Evolutionary conservation across 2,113 vertebrate genomes (phyloP), one percentile per base, ranked within the genome.

Genomic region (Syngnathus typhle): DNA sequence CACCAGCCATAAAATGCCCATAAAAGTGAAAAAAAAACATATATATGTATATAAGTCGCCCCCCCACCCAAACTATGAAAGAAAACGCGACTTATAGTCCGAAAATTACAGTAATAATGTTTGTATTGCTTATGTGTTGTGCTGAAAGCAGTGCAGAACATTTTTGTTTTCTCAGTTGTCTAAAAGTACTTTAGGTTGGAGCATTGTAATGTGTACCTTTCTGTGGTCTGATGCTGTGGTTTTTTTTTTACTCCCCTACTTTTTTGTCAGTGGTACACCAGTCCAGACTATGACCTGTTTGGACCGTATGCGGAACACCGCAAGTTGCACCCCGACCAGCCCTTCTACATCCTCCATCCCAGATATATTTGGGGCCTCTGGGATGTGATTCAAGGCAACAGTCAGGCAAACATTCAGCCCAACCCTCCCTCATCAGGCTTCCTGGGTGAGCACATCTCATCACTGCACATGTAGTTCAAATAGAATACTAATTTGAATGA

Each of bases 391-490:
- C 96, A 99, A 86, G 92, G 93, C 77, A 99, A 98, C 83, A 98
- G 94, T n/a, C 87, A 92, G 76, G 95, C 98, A 88, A 94, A 93
- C 84, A 98, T 99, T 82, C 97, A 98, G 77, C 97, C 96, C 77
- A 99, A 99, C 65, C 97, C 97, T 1, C 97, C 97, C 10, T 99
- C 97, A 37, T 99, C 97, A 66, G 97, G 97, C 67, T 99, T 99
- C 86, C 96, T 98, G 75, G 97, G 97, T 97, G 90, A 79, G 93
- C 64, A 44, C 19, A 0, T 32, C 19, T 41, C 58, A 18, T 1
- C 0, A 0, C 65, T 27, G 52, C 39, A 15, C 16, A 19, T 16
- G 27, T 37, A 16, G 4, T 46, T 2, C 44, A 16, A 13, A 27
- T 2, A 2, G 27, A 27, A 27, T 27, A 27, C 2, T 27, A 27